Conservation (phyloP, 53 echinoderm and acorn worm genomes). For the Actinopyga echinites region DNA sequence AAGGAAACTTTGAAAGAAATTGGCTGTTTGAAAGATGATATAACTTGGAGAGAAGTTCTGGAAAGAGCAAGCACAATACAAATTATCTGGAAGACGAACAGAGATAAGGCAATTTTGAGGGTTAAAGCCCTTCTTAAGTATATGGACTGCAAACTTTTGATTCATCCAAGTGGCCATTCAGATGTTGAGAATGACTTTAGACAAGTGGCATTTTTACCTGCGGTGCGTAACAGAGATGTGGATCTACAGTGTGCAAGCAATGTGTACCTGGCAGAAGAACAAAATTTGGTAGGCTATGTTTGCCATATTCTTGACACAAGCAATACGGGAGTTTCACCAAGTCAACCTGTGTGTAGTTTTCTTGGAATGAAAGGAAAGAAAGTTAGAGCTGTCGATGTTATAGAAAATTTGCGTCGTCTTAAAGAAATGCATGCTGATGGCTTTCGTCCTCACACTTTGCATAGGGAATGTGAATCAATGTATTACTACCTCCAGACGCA, state of each 20-base stretch:
- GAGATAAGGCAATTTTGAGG: background rate
- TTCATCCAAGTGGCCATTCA: background rate
- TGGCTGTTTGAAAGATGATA: background rate
- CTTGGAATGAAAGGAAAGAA: background rate
- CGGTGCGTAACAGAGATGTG: background rate
- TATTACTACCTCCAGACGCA: background rate
- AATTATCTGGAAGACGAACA: background rate
- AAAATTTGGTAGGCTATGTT: background rate
- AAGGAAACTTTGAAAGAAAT: conserved; percentile 6
- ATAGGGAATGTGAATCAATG: background rate
- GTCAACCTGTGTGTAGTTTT: background rate
- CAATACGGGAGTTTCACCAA: background rate
- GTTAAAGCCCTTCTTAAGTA: background rate
- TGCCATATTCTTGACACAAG: conserved; percentile 6
- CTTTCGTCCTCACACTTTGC: background rate
- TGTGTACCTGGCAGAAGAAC: background rate
- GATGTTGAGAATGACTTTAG: background rate
- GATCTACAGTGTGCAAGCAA: background rate
- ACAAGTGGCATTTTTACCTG: background rate
- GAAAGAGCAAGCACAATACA: conserved; percentile 9
- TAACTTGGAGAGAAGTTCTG: background rate
- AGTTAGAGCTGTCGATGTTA: background rate
- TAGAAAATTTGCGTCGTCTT: background rate
- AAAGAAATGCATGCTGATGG: background rate
- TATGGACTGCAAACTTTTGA: background rate